These are phyloP conservation scores for Pungitius pungitius DNA, from an alignment of 2,113 vertebrate species.

Conservation along the genomic window DNA sequence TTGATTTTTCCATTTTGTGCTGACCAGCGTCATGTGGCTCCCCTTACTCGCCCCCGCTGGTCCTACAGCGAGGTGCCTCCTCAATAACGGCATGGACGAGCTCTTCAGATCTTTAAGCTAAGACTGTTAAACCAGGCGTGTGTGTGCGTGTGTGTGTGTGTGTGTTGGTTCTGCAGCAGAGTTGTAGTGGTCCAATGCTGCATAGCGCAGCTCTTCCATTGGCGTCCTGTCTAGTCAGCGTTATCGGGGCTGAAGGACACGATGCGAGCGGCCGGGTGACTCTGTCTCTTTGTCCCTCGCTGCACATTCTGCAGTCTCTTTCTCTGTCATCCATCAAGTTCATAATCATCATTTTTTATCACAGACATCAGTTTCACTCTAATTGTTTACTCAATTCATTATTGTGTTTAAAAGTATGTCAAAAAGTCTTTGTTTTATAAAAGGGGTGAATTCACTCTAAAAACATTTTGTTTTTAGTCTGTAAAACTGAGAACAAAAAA, in stretches of 20 bases:
- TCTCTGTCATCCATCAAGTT: background rate
- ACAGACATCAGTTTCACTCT: background rate
- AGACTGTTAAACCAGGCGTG: conserved; percentile 3
- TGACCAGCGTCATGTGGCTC: background rate
- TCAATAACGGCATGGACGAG: background rate
- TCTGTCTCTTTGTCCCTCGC: conserved; percentile 9
- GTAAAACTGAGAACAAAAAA: too few relatives aligned
- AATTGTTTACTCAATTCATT: background rate
- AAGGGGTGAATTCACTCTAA: background rate
- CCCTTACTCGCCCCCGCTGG: background rate
- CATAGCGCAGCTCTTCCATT: conserved; percentile 35
- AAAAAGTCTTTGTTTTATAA: background rate
- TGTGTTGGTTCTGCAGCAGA: conserved; percentile 16
- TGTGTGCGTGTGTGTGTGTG: conserved; percentile 1
- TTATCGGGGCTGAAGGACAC: conserved; percentile 17
- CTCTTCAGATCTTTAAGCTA: background rate
- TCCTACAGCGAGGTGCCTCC: background rate
- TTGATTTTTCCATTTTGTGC: background rate
- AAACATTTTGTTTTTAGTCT: too few relatives aligned
- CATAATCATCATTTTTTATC: background rate
- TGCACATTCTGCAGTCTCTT: background rate
- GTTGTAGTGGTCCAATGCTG: conserved; percentile 27
- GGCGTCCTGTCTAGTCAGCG: conserved; percentile 54
- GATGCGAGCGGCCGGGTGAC: conserved; percentile 42
- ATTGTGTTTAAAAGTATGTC: background rate